phyloP scores from a whole-genome alignment of 1,140 invertebrate species.

The Doryteuthis pealeii region DNA sequence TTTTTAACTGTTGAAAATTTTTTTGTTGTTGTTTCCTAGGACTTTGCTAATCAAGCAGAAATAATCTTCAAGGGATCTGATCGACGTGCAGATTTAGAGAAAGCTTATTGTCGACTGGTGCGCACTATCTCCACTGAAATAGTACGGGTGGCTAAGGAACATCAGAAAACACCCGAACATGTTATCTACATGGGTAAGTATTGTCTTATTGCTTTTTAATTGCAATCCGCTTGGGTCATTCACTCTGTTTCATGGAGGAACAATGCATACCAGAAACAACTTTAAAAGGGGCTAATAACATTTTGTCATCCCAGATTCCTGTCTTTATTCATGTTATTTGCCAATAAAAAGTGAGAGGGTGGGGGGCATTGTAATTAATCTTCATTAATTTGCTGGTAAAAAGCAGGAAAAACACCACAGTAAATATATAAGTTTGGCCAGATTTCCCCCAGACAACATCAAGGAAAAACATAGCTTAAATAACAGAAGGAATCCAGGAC shows the following conservation, averaged over 20 bases:
- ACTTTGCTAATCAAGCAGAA: slow-evolving; percentile 85
- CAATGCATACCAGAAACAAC: neutral
- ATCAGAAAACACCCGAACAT: slow-evolving; percentile 90
- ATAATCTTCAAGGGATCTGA: slow-evolving; percentile 84
- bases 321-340: slow-evolving; percentile 1
- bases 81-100: slow-evolving; percentile 90
- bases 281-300: neutral
- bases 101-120: slow-evolving; percentile 88
- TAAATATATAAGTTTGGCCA: no score
- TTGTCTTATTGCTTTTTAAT: neutral
- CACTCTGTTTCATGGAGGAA: no score
- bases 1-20: neutral
- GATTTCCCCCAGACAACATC: no score
- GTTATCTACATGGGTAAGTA: slow-evolving; percentile 86
- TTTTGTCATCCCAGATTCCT: no score
- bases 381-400: no score
- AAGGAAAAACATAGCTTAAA: no score
- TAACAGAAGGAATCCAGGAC: no score
- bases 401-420: no score
- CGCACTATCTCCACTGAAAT: slow-evolving; percentile 86
- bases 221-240: neutral
- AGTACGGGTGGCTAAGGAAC: slow-evolving; percentile 76
- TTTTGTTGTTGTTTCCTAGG: slow-evolving; percentile 60
- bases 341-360: no score
- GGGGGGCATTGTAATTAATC: no score